phyloP scores from a whole-genome alignment of 2,113 vertebrate species.

The Amazona vittata region DNA sequence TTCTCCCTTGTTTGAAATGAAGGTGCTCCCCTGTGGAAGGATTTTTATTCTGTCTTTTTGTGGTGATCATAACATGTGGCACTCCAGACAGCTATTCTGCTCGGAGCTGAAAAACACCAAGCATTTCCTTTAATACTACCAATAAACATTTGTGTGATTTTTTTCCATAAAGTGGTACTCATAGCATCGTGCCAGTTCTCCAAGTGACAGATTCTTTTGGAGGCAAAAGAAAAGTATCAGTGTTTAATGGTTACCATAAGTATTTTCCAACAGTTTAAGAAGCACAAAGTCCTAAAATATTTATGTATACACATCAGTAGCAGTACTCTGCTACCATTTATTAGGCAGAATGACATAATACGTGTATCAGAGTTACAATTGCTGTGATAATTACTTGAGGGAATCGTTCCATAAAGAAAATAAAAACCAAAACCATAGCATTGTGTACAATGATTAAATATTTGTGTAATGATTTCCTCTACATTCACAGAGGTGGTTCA shows the following conservation, averaged over 20 bases:
- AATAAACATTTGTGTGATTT: constrained; percentile 24
- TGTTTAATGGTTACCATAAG: constrained; percentile 26
- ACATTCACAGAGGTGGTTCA: neutral
- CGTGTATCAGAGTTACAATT: constrained; percentile 39
- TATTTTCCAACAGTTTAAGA: constrained; percentile 20
- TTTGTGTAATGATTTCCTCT: constrained; percentile 14
- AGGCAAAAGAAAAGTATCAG: constrained; percentile 10
- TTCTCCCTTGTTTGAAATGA: neutral
- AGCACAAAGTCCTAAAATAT: constrained; percentile 41
- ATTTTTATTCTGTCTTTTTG: constrained; percentile 23
- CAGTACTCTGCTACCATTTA: constrained; percentile 11
- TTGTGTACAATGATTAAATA: neutral
- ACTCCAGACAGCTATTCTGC: constrained; percentile 36
- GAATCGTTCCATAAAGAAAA: constrained; percentile 17
- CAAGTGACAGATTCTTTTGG: constrained; percentile 10
- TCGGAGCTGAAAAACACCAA: constrained; percentile 29
- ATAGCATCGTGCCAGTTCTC: neutral
- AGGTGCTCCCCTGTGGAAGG: neutral
- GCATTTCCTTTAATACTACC: constrained; percentile 15
- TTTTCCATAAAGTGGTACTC: neutral
- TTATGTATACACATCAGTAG: neutral
- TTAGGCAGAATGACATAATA: neutral
- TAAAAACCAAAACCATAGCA: neutral
- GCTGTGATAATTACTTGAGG: constrained; percentile 19
- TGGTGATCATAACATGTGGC: constrained; percentile 25